These are phyloP conservation scores for Enteromius afrohamiltoni DNA, from an alignment of 2,797 vertebrate genomes.

Conservation along the genomic window DNA sequence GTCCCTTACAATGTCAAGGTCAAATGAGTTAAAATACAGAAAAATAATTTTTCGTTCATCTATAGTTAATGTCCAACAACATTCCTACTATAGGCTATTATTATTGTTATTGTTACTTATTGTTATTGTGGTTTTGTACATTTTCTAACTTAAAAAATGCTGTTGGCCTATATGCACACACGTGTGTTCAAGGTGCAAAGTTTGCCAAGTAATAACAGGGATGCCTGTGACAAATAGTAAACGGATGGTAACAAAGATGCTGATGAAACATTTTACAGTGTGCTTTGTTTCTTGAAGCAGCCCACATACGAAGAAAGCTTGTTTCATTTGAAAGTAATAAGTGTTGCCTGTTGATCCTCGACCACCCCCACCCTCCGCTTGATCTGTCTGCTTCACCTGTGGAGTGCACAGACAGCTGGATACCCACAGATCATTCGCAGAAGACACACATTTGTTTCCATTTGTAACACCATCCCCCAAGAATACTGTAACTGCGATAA, in stretches of 20 bases:
- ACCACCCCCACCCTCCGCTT: constrained; percentile 68
- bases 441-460: constrained; percentile 88
- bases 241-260: constrained; percentile 21
- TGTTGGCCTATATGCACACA: neutral
- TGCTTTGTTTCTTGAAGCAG: constrained; percentile 15
- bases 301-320: constrained; percentile 34
- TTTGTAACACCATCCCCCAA: constrained; percentile 84
- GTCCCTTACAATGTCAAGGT: neutral
- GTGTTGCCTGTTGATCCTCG: constrained; percentile 55
- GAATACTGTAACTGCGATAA: constrained; percentile 84
- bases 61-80: neutral
- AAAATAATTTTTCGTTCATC: neutral
- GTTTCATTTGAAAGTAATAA: constrained; percentile 51
- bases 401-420: constrained; percentile 83
- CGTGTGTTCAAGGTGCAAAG: neutral
- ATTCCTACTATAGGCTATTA: neutral
- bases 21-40: neutral
- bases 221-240: neutral
- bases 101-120: neutral
- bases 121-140: neutral
- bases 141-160: neutral
- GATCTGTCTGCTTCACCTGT: constrained; percentile 81
- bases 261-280: constrained; percentile 28
- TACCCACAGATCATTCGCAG: constrained; percentile 85
- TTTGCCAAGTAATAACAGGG: neutral